Evolutionary conservation across 2,797 vertebrate species (phyloP), one percentile per base, ranked within the genome.

Genomic region (Rhabdophis nuchalis): DNA sequence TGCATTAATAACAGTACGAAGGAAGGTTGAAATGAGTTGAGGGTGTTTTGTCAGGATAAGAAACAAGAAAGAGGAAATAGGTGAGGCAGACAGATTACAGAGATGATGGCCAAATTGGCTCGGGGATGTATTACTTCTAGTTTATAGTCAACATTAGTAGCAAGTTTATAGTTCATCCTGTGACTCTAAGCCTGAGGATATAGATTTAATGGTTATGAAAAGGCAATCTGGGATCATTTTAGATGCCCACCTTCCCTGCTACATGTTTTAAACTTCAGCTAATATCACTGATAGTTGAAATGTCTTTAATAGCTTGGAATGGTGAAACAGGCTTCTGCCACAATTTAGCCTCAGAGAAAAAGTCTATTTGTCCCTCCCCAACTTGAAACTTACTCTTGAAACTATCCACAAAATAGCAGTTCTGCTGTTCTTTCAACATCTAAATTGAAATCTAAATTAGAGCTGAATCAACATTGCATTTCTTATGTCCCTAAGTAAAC

Each of bases 141-240:
- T 54, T 64, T 32, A 7, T 77, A 41, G 3, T 56, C 20, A 85
- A 32, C 41, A n/a, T 57, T 14, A 32, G 68, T 16, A 57, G 20
- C 1, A 14, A 1, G 23, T 18, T n/a, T 16, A 57, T 82, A 60
- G 53, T 90, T 92, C 54, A 90, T 12, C 20, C 0, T 82, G 9
- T 91, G 86, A 92, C 46, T 16, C 0, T 91, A 93, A 95, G 92
- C 54, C 91, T 89, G 7, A 12, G 90, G 95, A 89, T 92, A 13
- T 93, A 23, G 41, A 96, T 90, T 89, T 12, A 32, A 77, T 20
- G 23, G 1, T 18, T 11, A 91, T 2, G 2, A 85, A 93, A 32
- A 82, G 93, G 60, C 87, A 54, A 88, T 52, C 2, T 0, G 77
- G 53, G 29, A 23, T 46, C 56, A 85, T 82, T 64, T 54, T 82